phyloP scores from a whole-genome alignment of 2,113 vertebrate genomes.

The Rallus limicola region DNA sequence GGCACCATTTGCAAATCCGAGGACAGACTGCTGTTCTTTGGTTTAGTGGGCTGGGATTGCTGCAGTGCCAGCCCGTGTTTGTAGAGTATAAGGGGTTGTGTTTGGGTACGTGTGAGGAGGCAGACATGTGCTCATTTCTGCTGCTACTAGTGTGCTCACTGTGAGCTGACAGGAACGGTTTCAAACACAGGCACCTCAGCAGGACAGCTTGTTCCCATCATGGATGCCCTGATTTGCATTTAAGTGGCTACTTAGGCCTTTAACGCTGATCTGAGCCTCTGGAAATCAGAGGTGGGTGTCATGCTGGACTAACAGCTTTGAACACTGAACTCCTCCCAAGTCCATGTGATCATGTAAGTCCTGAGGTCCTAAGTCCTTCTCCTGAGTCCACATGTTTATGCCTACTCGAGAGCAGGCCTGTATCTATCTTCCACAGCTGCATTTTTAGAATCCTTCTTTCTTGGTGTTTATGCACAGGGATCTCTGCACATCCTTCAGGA shows the following conservation, averaged over 20 bases:
- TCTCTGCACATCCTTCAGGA: not conserved
- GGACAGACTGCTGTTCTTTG: not conserved
- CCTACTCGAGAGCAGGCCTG: not conserved
- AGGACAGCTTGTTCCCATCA: not conserved
- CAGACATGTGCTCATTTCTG: not conserved
- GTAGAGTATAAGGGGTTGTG: not conserved
- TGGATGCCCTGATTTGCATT: not conserved
- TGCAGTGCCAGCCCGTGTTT: not conserved
- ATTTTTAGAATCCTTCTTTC: not conserved
- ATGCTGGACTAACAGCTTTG: not conserved
- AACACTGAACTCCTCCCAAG: not conserved
- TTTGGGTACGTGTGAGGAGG: not conserved
- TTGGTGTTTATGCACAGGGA: not conserved
- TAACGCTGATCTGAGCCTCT: not conserved
- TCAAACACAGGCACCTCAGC: not conserved
- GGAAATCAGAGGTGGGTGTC: not conserved
- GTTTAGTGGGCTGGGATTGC: not conserved
- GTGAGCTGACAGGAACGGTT: not conserved
- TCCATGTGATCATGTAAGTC: not conserved
- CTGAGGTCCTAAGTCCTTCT: conserved; percentile 9
- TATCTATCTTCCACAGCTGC: not conserved
- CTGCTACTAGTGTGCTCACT: not conserved
- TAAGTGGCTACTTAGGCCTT: conserved; percentile 19
- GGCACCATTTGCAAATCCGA: not conserved
- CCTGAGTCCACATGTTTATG: not conserved